Conservation (phyloP, 1,140 invertebrate genomes). For the Caerostris darwini region DNA sequence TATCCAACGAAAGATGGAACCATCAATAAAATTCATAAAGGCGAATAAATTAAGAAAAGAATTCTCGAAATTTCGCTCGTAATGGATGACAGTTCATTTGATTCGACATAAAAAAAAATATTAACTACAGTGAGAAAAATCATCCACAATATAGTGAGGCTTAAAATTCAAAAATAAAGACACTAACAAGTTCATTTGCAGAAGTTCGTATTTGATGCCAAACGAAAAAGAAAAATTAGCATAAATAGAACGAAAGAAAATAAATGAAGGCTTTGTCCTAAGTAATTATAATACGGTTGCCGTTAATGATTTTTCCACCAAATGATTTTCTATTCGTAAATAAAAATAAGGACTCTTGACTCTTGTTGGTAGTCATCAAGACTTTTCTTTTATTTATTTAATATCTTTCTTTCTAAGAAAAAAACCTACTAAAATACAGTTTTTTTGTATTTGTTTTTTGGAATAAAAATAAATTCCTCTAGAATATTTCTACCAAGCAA, state of each 20-base stretch:
- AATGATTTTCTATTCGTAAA: neutral
- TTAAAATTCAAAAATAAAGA: neutral
- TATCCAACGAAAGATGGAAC: neutral
- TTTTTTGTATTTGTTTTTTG: neutral
- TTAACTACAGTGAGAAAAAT: neutral
- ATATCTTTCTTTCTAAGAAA: neutral
- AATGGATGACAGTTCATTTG: slow-evolving; percentile 11
- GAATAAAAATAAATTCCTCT: too few species aligned
- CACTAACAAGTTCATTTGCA: neutral
- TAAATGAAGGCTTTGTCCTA: neutral
- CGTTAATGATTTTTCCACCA: neutral
- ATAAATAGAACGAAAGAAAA: neutral
- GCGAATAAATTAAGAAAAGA: neutral
- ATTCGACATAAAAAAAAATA: neutral
- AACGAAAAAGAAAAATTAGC: neutral
- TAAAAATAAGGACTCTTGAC: neutral
- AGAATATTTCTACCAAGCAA: too few species aligned
- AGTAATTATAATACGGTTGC: slow-evolving; percentile 28
- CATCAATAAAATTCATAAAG: neutral
- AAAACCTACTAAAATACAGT: too few species aligned
- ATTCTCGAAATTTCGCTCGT: neutral
- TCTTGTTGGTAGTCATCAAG: neutral
- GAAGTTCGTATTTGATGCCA: neutral
- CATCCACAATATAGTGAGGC: neutral
- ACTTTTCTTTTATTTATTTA: neutral